Percentiles rank a stretch among this genome's conserved stretches.
Evolutionary conservation across 2,113 vertebrate species (phyloP).

Genomic region (Scomber colias): DNA sequence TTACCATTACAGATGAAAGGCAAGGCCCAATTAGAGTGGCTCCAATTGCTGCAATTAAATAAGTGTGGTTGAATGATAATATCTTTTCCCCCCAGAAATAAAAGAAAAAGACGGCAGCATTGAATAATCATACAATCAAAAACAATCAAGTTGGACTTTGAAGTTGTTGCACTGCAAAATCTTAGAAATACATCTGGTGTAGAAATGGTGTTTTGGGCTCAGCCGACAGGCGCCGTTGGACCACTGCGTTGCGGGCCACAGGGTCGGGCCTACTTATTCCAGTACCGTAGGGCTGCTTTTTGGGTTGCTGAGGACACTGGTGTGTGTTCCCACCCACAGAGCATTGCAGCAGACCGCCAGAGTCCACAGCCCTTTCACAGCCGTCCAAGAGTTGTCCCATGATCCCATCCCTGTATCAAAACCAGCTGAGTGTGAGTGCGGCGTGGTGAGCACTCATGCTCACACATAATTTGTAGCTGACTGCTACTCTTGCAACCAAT

Average conservation of each 20-base stretch:
- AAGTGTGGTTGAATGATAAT: conserved; percentile 89
- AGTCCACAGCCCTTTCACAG: conserved; percentile 71
- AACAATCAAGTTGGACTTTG: conserved; percentile 85
- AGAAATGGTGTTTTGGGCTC: conserved; percentile 79
- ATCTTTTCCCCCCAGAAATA: conserved; percentile 85
- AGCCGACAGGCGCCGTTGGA: conserved; percentile 81
- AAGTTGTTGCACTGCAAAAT: conserved; percentile 83
- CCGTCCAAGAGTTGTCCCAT: conserved; percentile 70
- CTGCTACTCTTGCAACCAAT: conserved; percentile 64
- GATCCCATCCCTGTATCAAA: conserved; percentile 77
- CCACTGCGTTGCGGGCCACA: conserved; percentile 70
- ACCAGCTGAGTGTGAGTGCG: conserved; percentile 75
- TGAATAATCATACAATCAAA: conserved; percentile 89
- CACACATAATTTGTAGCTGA: conserved; percentile 73
- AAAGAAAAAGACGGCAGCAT: conserved; percentile 84
- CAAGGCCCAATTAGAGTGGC: conserved; percentile 83
- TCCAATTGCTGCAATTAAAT: conserved; percentile 90
- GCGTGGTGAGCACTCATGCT: conserved; percentile 67
- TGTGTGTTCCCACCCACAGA: conserved; percentile 81
- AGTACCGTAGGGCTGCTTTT: conserved; percentile 57
- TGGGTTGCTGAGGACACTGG: conserved; percentile 69
- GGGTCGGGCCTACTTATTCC: conserved; percentile 70
- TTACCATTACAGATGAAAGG: conserved; percentile 90
- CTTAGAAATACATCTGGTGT: conserved; percentile 82
- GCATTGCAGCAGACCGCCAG: conserved; percentile 64